A percentile compares a stretch with the other conserved stretches of the same genome.
These are phyloP conservation scores for Ambastaia sidthimunki DNA, from an alignment of 2,797 vertebrate genomes.

Conservation along the genomic window DNA sequence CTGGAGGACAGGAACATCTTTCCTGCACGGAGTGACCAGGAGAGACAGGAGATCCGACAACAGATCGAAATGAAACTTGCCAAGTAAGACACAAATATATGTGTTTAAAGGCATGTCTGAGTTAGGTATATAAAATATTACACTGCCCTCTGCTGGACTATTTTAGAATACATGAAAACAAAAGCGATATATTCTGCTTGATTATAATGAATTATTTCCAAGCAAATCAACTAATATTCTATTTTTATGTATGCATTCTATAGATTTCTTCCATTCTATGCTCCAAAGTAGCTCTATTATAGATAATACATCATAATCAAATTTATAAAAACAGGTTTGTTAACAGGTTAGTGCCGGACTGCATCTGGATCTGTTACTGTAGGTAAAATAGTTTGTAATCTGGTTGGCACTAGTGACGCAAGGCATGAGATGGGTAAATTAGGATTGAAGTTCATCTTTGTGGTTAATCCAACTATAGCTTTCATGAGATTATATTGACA, in stretches of 20 bases:
- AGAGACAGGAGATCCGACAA: slow-evolving; percentile 94
- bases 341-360: not conserved
- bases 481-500: slow-evolving; percentile 41
- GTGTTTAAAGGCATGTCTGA: not conserved
- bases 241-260: not conserved
- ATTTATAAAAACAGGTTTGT: slow-evolving; percentile 6
- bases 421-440: slow-evolving; percentile 42
- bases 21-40: slow-evolving; percentile 91
- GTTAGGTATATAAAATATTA: slow-evolving; percentile 8
- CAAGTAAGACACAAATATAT: slow-evolving; percentile 82
- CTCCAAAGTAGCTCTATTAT: not conserved
- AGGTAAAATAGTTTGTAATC: slow-evolving; percentile 1
- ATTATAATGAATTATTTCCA: not conserved
- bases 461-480: slow-evolving; percentile 54
- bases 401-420: slow-evolving; percentile 47
- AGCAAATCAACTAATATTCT: not conserved
- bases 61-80: slow-evolving; percentile 99
- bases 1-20: slow-evolving; percentile 97
- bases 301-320: not conserved
- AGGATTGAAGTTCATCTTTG: slow-evolving; percentile 46
- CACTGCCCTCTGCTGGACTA: slow-evolving; percentile 38
- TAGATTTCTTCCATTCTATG: not conserved
- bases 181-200: not conserved
- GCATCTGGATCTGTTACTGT: not conserved
- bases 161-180: not conserved